Conservation (phyloP, 2,797 vertebrate genomes). For the Alectoris magna region DNA sequence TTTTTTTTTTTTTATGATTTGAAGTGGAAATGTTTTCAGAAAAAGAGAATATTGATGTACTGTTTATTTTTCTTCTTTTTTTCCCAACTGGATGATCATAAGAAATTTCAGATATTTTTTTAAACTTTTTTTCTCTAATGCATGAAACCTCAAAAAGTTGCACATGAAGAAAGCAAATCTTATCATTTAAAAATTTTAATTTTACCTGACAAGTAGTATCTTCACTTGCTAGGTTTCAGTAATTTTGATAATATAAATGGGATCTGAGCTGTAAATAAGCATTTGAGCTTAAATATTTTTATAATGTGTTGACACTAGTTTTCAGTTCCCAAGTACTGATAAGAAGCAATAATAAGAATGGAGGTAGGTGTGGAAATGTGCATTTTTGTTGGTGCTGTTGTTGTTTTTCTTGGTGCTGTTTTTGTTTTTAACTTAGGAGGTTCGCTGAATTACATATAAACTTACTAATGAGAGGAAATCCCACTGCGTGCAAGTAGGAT, state of each 20-base stretch:
- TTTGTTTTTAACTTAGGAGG: not conserved
- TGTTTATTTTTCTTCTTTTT: not conserved
- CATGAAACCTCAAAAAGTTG: not conserved
- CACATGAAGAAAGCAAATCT: not conserved
- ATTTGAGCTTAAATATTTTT: not conserved
- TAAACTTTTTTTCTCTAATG: not conserved
- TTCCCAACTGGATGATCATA: not conserved
- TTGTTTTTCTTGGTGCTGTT: not conserved
- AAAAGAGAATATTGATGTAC: not conserved
- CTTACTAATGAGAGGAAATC: not conserved
- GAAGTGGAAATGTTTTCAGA: not conserved
- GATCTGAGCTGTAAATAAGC: not conserved
- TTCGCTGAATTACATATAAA: not conserved
- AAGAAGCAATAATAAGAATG: not conserved
- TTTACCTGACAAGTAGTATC: not conserved
- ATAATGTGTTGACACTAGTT: not conserved
- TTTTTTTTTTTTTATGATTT: not conserved
- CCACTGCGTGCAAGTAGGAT: not conserved
- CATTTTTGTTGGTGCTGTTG: not conserved
- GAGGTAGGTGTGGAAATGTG: not conserved
- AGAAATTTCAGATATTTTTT: not conserved
- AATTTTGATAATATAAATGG: not conserved
- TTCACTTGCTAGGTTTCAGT: not conserved
- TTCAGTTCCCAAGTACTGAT: not conserved
- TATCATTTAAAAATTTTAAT: not conserved